Base-by-base conservation (phyloP, 2,888 invertebrate genomes). In the Ophonus ardosiacus region DNA sequence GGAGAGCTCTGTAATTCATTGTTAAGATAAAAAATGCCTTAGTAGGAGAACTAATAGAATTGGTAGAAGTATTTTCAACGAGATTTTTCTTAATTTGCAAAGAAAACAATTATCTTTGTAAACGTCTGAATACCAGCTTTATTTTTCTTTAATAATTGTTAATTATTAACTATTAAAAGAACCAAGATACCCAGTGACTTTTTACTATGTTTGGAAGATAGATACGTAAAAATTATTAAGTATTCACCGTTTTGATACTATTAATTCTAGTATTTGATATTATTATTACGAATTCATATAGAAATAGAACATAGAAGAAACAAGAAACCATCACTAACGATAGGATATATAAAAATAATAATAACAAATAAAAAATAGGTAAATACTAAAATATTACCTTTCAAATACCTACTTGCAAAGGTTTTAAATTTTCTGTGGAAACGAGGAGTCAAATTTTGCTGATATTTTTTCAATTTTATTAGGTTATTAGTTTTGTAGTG, bases 401-500 rank as follows among this genome's bases (percentile, higher is more conserved):
- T 65, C 78, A 18, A 78, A 84, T 7, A 84, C 65, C 79, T 7
- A 84, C 65, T 84, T 84, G 84, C 63, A 63, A 51, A 43, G 84
- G 84, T 78, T 78, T 61, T 38, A 84, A 56, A 51, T 78, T 84
- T 31, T 84, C 76, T 7, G 83, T 31, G 3, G 59, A 74, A 18
- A 61, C 17, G 21, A 18, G 0, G 59, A 18, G 13, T 59, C 51
- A 13, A 78, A 31, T 79, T 84, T 84, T 15, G 24, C 56, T 13
- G 78, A 76, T 7, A 88, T 87, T 85, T 90, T 90, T 59, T 90
- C 85, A 79, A 90, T 85, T 7, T 88, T 87, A 78, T 89, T 90
- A n/a, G 90, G 82, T 85, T 90, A 88, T 88, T 2, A 90, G 90
- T 86, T 90, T 89, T 0, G 90, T 90, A 0, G 90, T 88, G 18